Evolutionary conservation across 2,797 vertebrate genomes (phyloP), one percentile per base, ranked within the genome.

Genomic region (Arrhamphus sclerolepis): DNA sequence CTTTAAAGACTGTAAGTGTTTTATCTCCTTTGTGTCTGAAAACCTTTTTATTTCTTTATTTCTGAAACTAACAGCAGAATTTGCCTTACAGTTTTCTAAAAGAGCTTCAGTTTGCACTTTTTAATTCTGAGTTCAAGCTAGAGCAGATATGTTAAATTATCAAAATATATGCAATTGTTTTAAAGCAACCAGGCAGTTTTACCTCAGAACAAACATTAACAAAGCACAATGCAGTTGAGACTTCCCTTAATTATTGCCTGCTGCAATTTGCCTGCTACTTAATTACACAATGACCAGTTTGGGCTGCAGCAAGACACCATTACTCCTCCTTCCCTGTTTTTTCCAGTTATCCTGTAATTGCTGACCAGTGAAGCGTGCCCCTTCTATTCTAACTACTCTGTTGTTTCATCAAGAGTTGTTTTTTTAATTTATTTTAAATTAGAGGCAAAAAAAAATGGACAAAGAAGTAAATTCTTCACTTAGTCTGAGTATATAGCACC

Each of bases 251-350:
- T 78, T 66, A 66, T 39, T 24, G 56, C 42, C 52, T 47, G 31
- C 66, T 70, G 52, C 28, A 75, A 61, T 77, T 62, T 47, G 20
- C 10, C 57, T 40, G 42, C 65, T 51, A 26, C 70, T n/a, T 62
- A 41, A 49, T 50, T 48, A 41, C 63, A 68, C 62, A 73, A 80
- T 75, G 69, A 65, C 74, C 67, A 72, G 66, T 70, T 66, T 70
- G 52, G 41, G 26, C 49, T 56, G 40, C 56, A 67, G 39, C 62
- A 62, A 9, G 31, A 51, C 2, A 19, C 44, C 40, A 59, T 69
- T 66, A 62, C 60, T 69, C 55, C 63, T 69, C 51, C n/a, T 31
- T 58, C 43, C 13, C 43, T 62, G 51, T n/a, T 81, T 56, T 61
- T 62, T 61, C 41, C 24, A 52, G 31, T 43, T 26, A 57, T 44